Percentiles rank a stretch among this genome's conserved stretches.
Conservation (phyloP, 2,113 vertebrate species). For the Hippocampus zosterae region DNA sequence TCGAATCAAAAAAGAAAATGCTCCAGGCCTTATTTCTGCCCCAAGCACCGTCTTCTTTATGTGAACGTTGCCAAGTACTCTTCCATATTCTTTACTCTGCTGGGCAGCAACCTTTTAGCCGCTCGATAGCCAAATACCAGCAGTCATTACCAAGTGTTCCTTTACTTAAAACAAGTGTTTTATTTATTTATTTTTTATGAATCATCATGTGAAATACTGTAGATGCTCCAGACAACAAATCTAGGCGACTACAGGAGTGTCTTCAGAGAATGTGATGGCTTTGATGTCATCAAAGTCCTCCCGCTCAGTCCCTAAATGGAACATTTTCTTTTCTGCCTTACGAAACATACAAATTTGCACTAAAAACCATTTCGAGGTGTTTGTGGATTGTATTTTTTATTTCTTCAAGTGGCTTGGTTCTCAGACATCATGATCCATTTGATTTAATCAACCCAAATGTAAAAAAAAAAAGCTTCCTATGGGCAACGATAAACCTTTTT, state of each 20-base stretch:
- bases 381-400: background rate
- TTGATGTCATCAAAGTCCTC: background rate
- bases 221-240: background rate
- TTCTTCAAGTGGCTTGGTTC: background rate
- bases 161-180: background rate
- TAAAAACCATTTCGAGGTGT: too few relatives aligned
- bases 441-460: background rate
- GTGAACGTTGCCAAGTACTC: background rate
- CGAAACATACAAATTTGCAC: background rate
- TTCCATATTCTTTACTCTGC: background rate
- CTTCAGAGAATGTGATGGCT: background rate
- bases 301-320: background rate
- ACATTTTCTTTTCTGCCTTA: slow-evolving; percentile 1
- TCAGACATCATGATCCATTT: background rate
- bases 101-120: background rate
- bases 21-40: too few relatives aligned
- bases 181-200: too few relatives aligned
- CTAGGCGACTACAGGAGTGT: background rate
- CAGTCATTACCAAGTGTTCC: background rate
- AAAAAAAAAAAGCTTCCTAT: background rate
- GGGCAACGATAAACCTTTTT: slow-evolving; percentile 12
- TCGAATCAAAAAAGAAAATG: too few relatives aligned
- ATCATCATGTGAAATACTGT: background rate
- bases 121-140: background rate
- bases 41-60: too few relatives aligned